Evolutionary conservation across 2,888 invertebrate species (phyloP), one percentile per base, ranked within the genome.

Genomic region (Erebia epiphron): DNA sequence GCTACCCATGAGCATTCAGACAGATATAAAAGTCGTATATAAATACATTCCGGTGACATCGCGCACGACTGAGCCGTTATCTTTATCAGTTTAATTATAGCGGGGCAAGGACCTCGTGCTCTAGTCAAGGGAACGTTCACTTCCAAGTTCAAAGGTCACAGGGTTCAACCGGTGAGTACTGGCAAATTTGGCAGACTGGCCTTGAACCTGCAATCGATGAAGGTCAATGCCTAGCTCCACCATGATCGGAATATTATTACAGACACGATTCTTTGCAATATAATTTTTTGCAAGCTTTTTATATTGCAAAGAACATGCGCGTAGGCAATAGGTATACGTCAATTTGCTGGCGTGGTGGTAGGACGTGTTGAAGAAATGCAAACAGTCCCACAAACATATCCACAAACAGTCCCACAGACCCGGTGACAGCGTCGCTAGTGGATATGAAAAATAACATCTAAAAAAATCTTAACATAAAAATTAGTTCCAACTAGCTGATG

Each of bases 51-150:
- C 73, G 70, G 80, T 77, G 80, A 80, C 80, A 78, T 81, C 81
- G 77, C 82, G 84, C 85, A 85, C 86, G 84, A 82, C 82, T 69
- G 71, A 26, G 60, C 79, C 80, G 81, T 86, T 87, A 89, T 88
- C 88, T 84, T 79, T 81, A 81, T 79, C 79, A 79, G 79, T 86
- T 83, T 91, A 90, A 91, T 91, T 90, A 89, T 90, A 91, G 86
- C 85, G 77, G 84, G 82, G 80, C 77, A 80, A 86, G 81, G 87
- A 86, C 86, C 87, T 82, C 80, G 76, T 85, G 85, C 80, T 82
- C 88, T 83, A 90, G 87, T 92, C 91, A 91, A 92, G 92, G 92
- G 90, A 89, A 88, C 90, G 83, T 88, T 89, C 86, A 89, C 89
- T 86, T 84, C 87, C 86, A 91, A 91, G 91, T 91, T 91, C 92